phyloP scores from a whole-genome alignment of 1,140 invertebrate genomes.

The Procambarus clarkii region DNA sequence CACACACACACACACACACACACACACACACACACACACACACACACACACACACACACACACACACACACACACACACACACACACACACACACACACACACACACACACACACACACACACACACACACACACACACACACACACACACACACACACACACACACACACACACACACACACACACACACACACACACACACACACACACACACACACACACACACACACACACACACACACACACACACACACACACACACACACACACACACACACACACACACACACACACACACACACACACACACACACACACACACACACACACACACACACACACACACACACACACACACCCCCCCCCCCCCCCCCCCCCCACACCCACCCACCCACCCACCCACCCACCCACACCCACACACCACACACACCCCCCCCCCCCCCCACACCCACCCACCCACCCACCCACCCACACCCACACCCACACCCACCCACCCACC shows the following conservation, averaged over 20 bases:
- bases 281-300: neutral
- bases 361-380: too few species aligned
- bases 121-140: slow-evolving; percentile 30
- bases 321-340: too few species aligned
- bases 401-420: too few species aligned
- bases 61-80: slow-evolving; percentile 41
- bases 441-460: too few species aligned
- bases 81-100: slow-evolving; percentile 37
- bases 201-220: slow-evolving; percentile 21
- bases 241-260: slow-evolving; percentile 7
- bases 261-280: slow-evolving; percentile 10
- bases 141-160: slow-evolving; percentile 29
- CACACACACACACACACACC: too few species aligned
- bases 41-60: slow-evolving; percentile 20
- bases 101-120: slow-evolving; percentile 17
- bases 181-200: slow-evolving; percentile 12
- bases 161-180: neutral
- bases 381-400: too few species aligned
- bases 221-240: slow-evolving; percentile 17
- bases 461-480: too few species aligned
- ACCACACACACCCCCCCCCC: too few species aligned
- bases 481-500: too few species aligned
- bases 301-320: too few species aligned
- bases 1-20: too few species aligned
- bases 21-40: slow-evolving; percentile 20